phyloP scores from a whole-genome alignment of 1,140 invertebrate species.

The Trichonephila clavipes region DNA sequence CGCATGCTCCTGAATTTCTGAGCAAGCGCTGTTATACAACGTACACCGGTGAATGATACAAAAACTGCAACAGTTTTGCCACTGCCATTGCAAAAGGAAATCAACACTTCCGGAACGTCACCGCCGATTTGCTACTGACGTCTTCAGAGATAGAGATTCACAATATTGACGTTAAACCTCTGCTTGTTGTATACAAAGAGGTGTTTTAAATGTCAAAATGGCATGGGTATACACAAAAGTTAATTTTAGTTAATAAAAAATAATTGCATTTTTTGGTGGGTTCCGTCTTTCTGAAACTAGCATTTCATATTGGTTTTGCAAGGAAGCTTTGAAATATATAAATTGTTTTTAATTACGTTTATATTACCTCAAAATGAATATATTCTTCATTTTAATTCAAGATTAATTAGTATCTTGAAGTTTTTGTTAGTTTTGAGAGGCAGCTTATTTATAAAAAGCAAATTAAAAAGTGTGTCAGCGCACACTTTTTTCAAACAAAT shows the following conservation, averaged over 20 bases:
- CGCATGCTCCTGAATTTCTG: not conserved
- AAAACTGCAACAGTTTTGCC: not conserved
- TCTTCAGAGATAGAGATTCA: constrained; percentile 35
- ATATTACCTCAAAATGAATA: not conserved
- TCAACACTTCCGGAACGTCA: not conserved
- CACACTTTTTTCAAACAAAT: not conserved
- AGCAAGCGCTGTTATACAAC: not conserved
- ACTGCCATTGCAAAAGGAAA: constrained; percentile 13
- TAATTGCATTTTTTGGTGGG: not conserved
- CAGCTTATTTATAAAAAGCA: not conserved
- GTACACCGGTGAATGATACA: too few species aligned
- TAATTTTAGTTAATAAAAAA: not conserved
- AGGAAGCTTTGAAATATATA: not conserved
- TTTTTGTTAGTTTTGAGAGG: not conserved
- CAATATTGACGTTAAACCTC: constrained; percentile 50
- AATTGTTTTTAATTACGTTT: not conserved
- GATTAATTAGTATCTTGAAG: not conserved
- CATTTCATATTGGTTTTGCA: not conserved
- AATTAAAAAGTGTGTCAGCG: not conserved
- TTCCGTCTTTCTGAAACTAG: not conserved
- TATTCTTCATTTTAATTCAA: not conserved
- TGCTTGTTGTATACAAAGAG: not conserved
- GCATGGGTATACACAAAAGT: not conserved
- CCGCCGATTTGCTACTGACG: not conserved
- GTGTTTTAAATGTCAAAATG: constrained; percentile 55